phyloP scores from a whole-genome alignment of 2,797 vertebrate genomes.

The Chelidonichthys spinosus region DNA sequence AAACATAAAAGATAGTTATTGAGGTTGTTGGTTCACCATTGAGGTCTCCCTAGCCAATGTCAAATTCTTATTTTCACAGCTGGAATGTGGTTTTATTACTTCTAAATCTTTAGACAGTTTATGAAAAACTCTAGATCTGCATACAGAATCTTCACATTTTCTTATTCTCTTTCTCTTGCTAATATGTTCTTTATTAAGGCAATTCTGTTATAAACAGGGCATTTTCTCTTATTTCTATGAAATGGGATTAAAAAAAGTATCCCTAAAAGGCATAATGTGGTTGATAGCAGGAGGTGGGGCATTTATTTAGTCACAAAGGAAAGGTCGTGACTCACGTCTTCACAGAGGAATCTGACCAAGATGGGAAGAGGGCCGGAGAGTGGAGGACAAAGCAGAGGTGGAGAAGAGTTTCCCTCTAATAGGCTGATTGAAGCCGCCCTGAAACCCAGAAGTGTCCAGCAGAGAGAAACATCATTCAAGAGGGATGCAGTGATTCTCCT shows the following conservation, averaged over 20 bases:
- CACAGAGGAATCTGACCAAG: constrained; percentile 44
- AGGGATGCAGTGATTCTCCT: constrained; percentile 25
- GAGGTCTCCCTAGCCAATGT: background rate
- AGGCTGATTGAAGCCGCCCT: constrained; percentile 87
- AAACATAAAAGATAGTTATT: background rate
- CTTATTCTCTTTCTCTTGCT: constrained; percentile 12
- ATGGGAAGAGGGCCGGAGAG: constrained; percentile 34
- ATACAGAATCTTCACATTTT: constrained; percentile 8
- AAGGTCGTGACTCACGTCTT: constrained; percentile 42
- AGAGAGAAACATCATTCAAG: constrained; percentile 20
- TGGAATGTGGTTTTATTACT: background rate
- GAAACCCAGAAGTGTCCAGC: constrained; percentile 64
- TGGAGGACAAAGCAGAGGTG: constrained; percentile 57
- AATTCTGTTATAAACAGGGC: constrained; percentile 9
- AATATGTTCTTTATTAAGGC: constrained; percentile 24
- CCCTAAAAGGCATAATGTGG: constrained; percentile 32
- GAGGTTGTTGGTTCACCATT: background rate
- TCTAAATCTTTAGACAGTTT: background rate
- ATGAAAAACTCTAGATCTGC: background rate
- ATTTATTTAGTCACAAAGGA: constrained; percentile 58
- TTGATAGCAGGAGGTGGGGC: constrained; percentile 28
- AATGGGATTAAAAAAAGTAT: constrained; percentile 39
- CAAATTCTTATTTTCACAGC: background rate
- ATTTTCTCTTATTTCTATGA: constrained; percentile 43
- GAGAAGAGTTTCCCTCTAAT: constrained; percentile 87